Percentiles rank a stretch among this genome's conserved stretches.
Conservation (phyloP, 2,888 invertebrate genomes). For the Lycocerus yunnanus region DNA sequence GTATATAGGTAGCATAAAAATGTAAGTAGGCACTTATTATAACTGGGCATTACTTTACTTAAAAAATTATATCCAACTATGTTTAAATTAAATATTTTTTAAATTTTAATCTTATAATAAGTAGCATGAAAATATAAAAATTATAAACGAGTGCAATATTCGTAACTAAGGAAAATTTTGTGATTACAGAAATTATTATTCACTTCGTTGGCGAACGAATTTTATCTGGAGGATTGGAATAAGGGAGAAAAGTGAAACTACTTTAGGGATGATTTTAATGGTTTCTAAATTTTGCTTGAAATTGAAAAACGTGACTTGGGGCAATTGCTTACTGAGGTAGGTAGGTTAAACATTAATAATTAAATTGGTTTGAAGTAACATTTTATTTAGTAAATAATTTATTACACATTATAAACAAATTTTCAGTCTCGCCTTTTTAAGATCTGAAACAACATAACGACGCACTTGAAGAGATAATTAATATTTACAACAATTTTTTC, state of each 20-base stretch:
- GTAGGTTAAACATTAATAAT: conserved; percentile 13
- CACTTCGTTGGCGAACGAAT: neutral
- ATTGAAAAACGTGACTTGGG: conserved; percentile 27
- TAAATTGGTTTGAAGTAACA: conserved; percentile 8
- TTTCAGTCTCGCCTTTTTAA: neutral
- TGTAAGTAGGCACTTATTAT: neutral
- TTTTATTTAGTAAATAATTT: neutral
- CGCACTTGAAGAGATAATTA: neutral
- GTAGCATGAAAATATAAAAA: no score
- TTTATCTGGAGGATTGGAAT: neutral
- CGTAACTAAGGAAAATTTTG: neutral
- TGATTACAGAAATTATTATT: neutral
- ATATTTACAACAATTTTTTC: neutral
- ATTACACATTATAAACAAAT: neutral
- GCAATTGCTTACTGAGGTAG: conserved; percentile 6
- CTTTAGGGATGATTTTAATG: conserved; percentile 7
- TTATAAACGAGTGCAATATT: neutral
- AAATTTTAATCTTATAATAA: neutral
- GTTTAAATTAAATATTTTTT: neutral
- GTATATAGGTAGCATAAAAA: neutral
- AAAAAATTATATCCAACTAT: neutral
- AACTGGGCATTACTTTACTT: neutral
- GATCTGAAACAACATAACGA: neutral
- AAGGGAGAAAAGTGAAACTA: conserved; percentile 7
- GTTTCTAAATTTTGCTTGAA: conserved; percentile 15